Percentiles rank a stretch among this genome's conserved stretches.
These are phyloP conservation scores for Phalanger gymnotis DNA, from an alignment of 2,797 vertebrate species.

Conservation along the genomic window DNA sequence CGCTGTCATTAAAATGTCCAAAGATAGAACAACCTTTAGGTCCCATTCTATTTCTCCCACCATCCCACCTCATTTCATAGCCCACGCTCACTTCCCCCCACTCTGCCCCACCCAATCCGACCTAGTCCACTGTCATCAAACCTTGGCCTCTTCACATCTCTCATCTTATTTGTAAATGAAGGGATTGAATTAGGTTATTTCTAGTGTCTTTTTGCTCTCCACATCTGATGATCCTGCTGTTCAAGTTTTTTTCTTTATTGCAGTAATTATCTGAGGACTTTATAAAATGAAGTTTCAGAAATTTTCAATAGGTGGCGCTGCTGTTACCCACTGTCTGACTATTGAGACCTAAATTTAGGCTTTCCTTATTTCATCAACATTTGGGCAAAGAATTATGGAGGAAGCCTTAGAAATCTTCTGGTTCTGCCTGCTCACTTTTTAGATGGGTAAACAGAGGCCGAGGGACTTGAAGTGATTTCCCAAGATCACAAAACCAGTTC, in stretches of 20 bases:
- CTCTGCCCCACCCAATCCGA: neutral
- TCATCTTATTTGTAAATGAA: neutral
- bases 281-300: conserved; percentile 48
- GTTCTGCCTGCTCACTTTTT: neutral
- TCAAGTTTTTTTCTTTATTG: neutral
- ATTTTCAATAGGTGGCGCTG: conserved; percentile 69
- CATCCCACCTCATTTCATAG: neutral
- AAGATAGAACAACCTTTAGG: neutral
- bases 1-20: neutral
- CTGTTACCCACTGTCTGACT: conserved; percentile 37
- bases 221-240: neutral
- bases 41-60: neutral
- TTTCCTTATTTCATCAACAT: conserved; percentile 1
- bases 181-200: neutral
- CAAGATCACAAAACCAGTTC: neutral
- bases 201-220: neutral
- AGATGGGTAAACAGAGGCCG: neutral
- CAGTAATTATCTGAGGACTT: neutral
- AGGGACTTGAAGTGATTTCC: neutral
- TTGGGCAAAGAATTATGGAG: neutral
- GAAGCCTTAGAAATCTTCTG: neutral
- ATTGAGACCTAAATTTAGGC: conserved; percentile 39
- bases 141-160: neutral
- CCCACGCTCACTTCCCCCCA: neutral
- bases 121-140: neutral